Evolutionary conservation across 2,888 invertebrate genomes (phyloP).

Genomic region (Rhogogaster chlorosoma): DNA sequence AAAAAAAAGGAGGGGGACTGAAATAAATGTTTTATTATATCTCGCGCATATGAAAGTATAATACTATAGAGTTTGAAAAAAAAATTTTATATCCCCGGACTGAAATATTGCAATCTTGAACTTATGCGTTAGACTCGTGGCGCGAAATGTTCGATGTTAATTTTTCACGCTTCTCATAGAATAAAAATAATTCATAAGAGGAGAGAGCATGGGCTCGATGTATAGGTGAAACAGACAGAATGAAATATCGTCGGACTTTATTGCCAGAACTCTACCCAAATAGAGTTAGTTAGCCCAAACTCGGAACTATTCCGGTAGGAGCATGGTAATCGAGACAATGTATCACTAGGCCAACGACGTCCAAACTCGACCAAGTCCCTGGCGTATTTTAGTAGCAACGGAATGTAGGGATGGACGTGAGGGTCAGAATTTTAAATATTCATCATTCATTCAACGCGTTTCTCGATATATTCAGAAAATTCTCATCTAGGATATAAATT

Average conservation of each 20-base stretch:
- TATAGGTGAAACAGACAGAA: neutral
- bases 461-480: neutral
- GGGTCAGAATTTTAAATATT: conserved; percentile 19
- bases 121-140: no score
- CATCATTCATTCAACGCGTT: neutral
- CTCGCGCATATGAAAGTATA: neutral
- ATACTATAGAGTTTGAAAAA: neutral
- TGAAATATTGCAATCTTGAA: neutral
- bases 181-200: neutral
- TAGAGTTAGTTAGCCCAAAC: conserved; percentile 41
- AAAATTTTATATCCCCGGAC: neutral
- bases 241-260: conserved; percentile 37
- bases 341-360: conserved; percentile 39
- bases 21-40: neutral
- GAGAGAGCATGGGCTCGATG: neutral
- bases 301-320: conserved; percentile 11
- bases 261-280: conserved; percentile 24
- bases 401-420: neutral
- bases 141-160: no score
- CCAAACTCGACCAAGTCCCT: conserved; percentile 34
- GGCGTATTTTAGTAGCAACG: conserved; percentile 1
- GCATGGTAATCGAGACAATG: conserved; percentile 42
- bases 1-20: neutral
- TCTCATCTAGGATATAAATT: neutral
- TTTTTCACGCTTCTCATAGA: no score